Evolutionary conservation across 2,113 vertebrate genomes (phyloP), one percentile per base, ranked within the genome.

Genomic region (Malaclemys terrapin): DNA sequence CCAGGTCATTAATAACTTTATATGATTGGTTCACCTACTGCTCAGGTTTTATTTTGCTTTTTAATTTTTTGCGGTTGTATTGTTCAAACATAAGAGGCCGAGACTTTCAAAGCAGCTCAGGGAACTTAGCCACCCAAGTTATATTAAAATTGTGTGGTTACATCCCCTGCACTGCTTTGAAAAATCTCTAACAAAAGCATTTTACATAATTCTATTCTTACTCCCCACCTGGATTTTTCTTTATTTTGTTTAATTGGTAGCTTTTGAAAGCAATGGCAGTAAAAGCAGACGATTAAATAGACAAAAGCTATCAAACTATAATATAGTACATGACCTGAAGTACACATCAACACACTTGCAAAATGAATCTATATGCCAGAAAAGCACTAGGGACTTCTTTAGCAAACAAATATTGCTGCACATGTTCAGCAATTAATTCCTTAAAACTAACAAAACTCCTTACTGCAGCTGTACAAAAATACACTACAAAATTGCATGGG

Each of bases 391-490:
- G 57, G 95, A 91, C 91, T 35, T 90, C 93, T 95, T 94, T 95
- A 91, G 95, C 95, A 96, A 97, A 94, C 53, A 49, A 89, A 80
- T 95, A 96, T 84, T 49, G 94, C 52, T 57, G 92, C 45, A 56
- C 59, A 54, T 17, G 10, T 84, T 85, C 35, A 94, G 95, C 85
- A 93, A 25, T 16, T 82, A 80, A 85, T 91, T 91, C 47, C 80
- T 86, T 13, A 5, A 94, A 88, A 90, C 52, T 89, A 94, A 96
- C 20, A 86, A 93, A 96, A 88, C 11, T 78, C 20, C 78, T 87
- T 81, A 88, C 88, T 10, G 22, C 62, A 9, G 59, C 95, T 95
- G 84, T 24, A 45, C 38, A 25, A 42, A 76, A 76, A 22, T 12
- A 45, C 24, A 47, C 6, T 4, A 76, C 38, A 76, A 45, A 24